Percentiles rank a stretch among this genome's conserved stretches.
These are phyloP conservation scores for Yponomeuta malinellus DNA, from an alignment of 2,888 invertebrate species.

Conservation along the genomic window DNA sequence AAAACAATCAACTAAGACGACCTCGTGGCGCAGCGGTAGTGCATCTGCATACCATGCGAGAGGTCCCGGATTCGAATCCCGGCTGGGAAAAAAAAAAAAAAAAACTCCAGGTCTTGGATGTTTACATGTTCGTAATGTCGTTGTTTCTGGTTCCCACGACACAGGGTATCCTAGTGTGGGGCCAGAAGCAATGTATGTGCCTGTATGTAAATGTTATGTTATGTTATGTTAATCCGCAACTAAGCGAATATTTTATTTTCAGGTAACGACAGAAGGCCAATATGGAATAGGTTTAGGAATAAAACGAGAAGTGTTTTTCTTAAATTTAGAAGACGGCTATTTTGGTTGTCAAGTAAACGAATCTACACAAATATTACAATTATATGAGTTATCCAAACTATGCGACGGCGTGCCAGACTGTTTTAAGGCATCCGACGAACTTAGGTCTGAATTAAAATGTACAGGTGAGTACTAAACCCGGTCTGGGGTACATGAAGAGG, in stretches of 20 bases:
- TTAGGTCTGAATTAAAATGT: conserved; percentile 92
- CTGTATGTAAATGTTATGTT: too few species aligned
- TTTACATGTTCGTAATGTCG: too few species aligned
- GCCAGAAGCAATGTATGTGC: too few species aligned
- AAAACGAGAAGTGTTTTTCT: conserved; percentile 95
- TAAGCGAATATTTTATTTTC: conserved; percentile 37
- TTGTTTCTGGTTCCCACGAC: too few species aligned
- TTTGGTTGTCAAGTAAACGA: conserved; percentile 98
- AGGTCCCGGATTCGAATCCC: too few species aligned
- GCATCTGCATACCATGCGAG: too few species aligned
- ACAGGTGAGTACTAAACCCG: conserved; percentile 80
- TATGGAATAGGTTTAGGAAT: conserved; percentile 88
- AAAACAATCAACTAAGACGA: too few species aligned
- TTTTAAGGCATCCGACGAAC: conserved; percentile 94
- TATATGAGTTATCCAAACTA: conserved; percentile 95
- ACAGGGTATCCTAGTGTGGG: too few species aligned
- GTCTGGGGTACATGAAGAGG: neutral
- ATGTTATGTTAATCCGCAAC: too few species aligned
- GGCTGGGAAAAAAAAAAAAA: too few species aligned
- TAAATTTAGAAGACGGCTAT: conserved; percentile 97
- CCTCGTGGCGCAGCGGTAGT: too few species aligned
- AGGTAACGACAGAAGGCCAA: conserved; percentile 85
- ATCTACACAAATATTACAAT: conserved; percentile 94
- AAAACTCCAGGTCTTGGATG: too few species aligned
- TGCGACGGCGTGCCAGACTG: conserved; percentile 95